Percentiles rank a stretch among this genome's conserved stretches.
These are phyloP conservation scores for Drepana falcataria DNA, from an alignment of 2,888 invertebrate genomes.

Conservation along the genomic window DNA sequence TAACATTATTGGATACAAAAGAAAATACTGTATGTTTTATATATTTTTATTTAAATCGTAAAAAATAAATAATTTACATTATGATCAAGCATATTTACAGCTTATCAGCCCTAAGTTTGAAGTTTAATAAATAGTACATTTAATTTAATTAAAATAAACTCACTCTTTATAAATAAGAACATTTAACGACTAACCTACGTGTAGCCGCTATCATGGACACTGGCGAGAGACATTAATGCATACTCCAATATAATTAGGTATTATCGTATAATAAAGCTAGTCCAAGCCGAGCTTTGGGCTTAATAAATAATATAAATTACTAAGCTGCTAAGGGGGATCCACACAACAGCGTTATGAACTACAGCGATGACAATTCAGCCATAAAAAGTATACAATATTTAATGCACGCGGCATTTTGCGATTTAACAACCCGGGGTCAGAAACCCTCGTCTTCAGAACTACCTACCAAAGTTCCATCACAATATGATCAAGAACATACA, in stretches of 20 bases:
- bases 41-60: constrained; percentile 40
- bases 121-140: constrained; percentile 38
- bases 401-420: too few species aligned
- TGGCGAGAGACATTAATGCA: too few species aligned
- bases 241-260: too few species aligned
- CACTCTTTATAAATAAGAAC: not conserved
- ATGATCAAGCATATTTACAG: constrained; percentile 66
- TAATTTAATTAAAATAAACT: constrained; percentile 21
- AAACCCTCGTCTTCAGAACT: too few species aligned
- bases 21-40: constrained; percentile 11
- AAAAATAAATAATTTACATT: constrained; percentile 75
- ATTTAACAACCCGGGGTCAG: too few species aligned
- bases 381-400: too few species aligned
- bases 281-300: not conserved
- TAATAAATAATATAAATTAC: constrained; percentile 1
- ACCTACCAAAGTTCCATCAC: too few species aligned
- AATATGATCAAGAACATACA: too few species aligned
- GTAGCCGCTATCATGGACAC: too few species aligned
- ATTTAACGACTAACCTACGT: not conserved
- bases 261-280: too few species aligned
- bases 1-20: not conserved
- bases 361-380: too few species aligned
- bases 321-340: not conserved
- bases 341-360: not conserved
- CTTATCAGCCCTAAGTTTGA: constrained; percentile 44